Base-by-base conservation (phyloP, 1,140 invertebrate genomes). In the Drosophila teissieri region DNA sequence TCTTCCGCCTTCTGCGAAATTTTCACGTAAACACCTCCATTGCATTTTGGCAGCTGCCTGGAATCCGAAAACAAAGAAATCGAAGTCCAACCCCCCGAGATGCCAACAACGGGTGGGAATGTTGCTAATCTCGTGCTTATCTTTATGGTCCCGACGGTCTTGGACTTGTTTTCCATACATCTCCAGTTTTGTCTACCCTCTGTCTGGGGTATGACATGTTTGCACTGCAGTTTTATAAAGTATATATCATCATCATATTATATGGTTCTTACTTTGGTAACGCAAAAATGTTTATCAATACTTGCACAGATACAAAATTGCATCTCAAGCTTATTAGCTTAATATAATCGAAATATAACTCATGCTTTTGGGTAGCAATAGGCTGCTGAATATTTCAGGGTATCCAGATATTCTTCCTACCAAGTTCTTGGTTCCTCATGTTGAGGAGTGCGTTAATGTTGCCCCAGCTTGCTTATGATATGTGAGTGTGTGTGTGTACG, bases 111-210 rank as follows among this genome's bases (percentile, higher is more conserved):
- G 57, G 34, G 55, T 65, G 61, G 45, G 40, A 52, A 65, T 40
- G 55, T 73, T 73, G 64, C 44, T 80, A 89, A 89, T 81, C 80
- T 77, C 80, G 84, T 80, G 84, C 84, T 89, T 84, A 88, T 89
- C 88, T 88, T 84, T 89, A 89, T 88, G 84, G 84, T 84, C 84
- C 82, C 80, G 58, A 74, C 68, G 84, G 68, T 70, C 72, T 78
- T 80, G 79, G 80, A 80, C 80, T 89, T 83, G 73, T 88, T 75
- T 64, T 68, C 24, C 14, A n/a, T 6, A n/a, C 64, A 19, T 61
- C 24, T 69, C n/a, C 3, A 0, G 48, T 69, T 34, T 24, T 24
- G 24, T 4, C 24, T 27, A 6, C 64, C 31, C 64, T 58, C 15
- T 2, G 7, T 17, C 3, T 12, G 12, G 27, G 17, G 45, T 67